phyloP scores from a whole-genome alignment of 1,140 invertebrate species.

The Nephotettix cincticeps region DNA sequence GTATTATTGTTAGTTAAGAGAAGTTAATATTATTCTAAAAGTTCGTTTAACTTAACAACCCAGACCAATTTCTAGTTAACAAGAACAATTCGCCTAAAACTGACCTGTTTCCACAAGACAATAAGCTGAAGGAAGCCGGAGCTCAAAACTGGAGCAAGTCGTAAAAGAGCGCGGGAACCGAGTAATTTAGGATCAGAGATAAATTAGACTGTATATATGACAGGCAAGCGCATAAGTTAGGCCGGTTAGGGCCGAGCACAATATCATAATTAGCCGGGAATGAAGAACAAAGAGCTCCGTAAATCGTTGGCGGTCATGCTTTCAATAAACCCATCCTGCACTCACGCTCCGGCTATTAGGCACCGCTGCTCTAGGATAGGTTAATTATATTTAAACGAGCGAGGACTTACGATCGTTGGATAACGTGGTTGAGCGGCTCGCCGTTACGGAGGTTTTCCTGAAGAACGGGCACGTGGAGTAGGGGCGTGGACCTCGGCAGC shows the following conservation, averaged over 20 bases:
- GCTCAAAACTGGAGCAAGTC: background rate
- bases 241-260: background rate
- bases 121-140: no score
- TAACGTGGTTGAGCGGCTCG: background rate
- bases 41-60: no score
- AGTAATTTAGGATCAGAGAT: slow-evolving; percentile 1
- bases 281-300: slow-evolving; percentile 5
- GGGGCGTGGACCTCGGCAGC: no score
- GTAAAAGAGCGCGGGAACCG: slow-evolving; percentile 3
- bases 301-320: slow-evolving; percentile 14
- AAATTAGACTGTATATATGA: slow-evolving; percentile 14
- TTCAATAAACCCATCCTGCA: slow-evolving; percentile 9
- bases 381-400: slow-evolving; percentile 23
- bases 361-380: slow-evolving; percentile 2
- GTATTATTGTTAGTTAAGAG: no score
- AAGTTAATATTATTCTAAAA: no score
- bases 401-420: slow-evolving; percentile 9
- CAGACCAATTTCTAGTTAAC: no score
- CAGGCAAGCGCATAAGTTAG: slow-evolving; percentile 3
- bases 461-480: no score
- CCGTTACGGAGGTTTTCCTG: no score
- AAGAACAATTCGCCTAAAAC: no score
- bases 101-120: no score
- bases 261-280: slow-evolving; percentile 12
- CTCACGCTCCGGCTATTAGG: background rate